These are phyloP conservation scores for Hephaestus fuliginosus DNA, from an alignment of 2,797 vertebrate species.

Conservation along the genomic window DNA sequence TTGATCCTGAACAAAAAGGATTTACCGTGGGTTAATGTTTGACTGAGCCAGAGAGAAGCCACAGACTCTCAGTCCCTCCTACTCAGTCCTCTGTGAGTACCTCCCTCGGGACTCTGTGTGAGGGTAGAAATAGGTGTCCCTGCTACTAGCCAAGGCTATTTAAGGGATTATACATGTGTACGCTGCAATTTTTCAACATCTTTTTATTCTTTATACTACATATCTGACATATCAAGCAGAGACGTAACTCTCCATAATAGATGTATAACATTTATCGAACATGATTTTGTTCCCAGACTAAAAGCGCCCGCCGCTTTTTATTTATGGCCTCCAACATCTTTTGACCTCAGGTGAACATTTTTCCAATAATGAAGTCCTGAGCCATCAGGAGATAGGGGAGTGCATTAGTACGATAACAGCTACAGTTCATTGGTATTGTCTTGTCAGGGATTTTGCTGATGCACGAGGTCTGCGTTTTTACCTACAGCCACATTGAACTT, in stretches of 20 bases:
- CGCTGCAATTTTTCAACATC: conserved; percentile 12
- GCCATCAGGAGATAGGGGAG: conserved; percentile 54
- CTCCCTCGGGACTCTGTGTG: conserved; percentile 50
- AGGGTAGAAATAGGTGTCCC: conserved; percentile 60
- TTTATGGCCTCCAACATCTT: conserved; percentile 40
- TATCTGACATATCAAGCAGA: conserved; percentile 19
- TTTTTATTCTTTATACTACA: conserved; percentile 1
- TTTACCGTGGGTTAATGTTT: conserved; percentile 80
- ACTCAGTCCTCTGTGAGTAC: conserved; percentile 56
- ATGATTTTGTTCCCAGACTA: conserved; percentile 7
- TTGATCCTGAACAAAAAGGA: conserved; percentile 77
- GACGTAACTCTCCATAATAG: conserved; percentile 7
- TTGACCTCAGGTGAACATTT: conserved; percentile 51
- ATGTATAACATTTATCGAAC: conserved; percentile 4
- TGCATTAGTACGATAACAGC: conserved; percentile 55
- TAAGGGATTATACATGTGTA: conserved; percentile 22
- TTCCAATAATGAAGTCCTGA: conserved; percentile 52
- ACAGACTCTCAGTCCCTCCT: conserved; percentile 62
- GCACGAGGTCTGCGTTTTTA: conserved; percentile 43
- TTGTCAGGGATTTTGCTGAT: conserved; percentile 59
- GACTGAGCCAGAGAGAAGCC: conserved; percentile 64
- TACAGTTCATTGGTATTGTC: conserved; percentile 43
- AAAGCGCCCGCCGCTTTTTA: conserved; percentile 28
- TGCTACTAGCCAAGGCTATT: conserved; percentile 43
- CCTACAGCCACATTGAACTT: conserved; percentile 42